Evolutionary conservation across 2,888 invertebrate species (phyloP), one percentile per base, ranked within the genome.

Genomic region (Pristionchus exspectatus): DNA sequence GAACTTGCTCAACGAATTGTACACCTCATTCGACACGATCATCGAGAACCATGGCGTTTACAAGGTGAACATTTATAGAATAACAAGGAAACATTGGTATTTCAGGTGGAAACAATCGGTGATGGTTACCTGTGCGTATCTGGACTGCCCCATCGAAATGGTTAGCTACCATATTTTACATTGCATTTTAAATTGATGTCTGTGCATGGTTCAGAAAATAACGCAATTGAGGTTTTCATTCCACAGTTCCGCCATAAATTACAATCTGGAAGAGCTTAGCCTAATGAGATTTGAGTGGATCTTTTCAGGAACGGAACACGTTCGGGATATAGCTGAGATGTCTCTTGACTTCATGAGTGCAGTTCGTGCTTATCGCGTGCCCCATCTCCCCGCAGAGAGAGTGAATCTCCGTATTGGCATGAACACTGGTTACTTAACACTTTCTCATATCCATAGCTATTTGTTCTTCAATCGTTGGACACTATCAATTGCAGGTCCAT

Each of bases 81-180:
- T 66, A 0, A 38, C 38, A 50, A 56, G 9, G 24, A n/a, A 44
- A 24, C 10, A 2, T 3, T 14, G 27, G 14, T 69, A 24, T 88
- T 90, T 38, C 44, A 92, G 92, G 94, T 94, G 38, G 94, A 94
- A 90, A 94, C 94, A 1, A 94, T 94, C 83, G 94, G 94, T 2
- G 94, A 94, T 86, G 94, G 93, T 0, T 94, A 94, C 84, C 90
- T 94, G 5, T 94, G 94, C 90, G 94, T 94, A 7, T 94, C 94
- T n/a, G 94, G 94, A 4, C 87, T 94, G 24, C 94, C 94, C 9
- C 89, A 90, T n/a, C 91, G 94, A 24, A 94, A 94, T 89, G 94
- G 94, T 44, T 4, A 18, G 59, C 4, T 1, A 44, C 44, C 3
- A 38, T 5, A 72, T 14, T 33, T 2, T 12, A 56, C 44, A 44